phyloP scores from a whole-genome alignment of 2,888 invertebrate species.

The Lottia scabra region DNA sequence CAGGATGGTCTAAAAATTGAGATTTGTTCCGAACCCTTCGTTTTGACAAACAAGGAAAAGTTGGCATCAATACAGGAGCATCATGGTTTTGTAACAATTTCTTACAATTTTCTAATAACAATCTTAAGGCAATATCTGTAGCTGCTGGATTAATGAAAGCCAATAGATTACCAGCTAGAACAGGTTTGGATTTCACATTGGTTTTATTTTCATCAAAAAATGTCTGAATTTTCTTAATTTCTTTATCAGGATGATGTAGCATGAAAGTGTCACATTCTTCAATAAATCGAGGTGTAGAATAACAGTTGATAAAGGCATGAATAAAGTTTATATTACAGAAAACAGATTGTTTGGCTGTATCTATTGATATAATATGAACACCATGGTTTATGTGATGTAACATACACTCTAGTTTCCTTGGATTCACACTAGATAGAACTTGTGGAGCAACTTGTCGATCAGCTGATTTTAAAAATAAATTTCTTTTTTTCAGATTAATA shows the following conservation, averaged over 20 bases:
- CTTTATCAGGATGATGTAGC: conserved; percentile 83
- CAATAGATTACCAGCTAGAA: conserved; percentile 46
- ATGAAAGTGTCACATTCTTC: conserved; percentile 84
- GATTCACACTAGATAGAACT: conserved; percentile 41
- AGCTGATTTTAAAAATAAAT: conserved; percentile 52
- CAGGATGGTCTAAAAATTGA: neutral
- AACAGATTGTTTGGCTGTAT: conserved; percentile 40
- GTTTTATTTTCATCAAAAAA: conserved; percentile 39
- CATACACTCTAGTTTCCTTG: conserved; percentile 51
- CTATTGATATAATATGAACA: conserved; percentile 25
- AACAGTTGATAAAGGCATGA: conserved; percentile 43
- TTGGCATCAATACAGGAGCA: conserved; percentile 45
- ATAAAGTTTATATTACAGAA: conserved; percentile 55
- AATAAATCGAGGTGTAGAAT: conserved; percentile 72
- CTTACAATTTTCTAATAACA: conserved; percentile 36
- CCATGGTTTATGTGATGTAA: conserved; percentile 48
- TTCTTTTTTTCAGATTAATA: conserved; percentile 50
- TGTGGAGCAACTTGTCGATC: conserved; percentile 62
- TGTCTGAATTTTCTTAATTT: conserved; percentile 76
- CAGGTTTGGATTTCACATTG: conserved; percentile 31
- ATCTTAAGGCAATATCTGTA: conserved; percentile 31
- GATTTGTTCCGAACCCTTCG: conserved; percentile 25
- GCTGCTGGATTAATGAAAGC: conserved; percentile 35
- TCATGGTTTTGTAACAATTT: conserved; percentile 31
- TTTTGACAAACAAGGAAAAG: conserved; percentile 47